Base-by-base conservation (phyloP, 2,888 invertebrate species). In the Enoplolaimus lenunculus region DNA sequence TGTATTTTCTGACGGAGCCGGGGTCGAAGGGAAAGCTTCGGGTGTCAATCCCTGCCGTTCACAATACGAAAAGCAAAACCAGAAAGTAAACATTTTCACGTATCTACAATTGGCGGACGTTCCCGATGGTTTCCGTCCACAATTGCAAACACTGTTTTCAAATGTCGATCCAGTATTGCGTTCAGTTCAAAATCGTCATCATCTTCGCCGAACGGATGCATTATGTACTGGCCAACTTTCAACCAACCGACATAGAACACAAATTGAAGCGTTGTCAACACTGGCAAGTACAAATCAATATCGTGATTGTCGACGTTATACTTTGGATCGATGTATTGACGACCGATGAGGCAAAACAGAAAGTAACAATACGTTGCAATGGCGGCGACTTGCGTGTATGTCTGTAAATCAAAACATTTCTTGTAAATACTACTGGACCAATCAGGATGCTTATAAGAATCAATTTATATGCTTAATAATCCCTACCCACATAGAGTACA, bases 221-320 rank as follows among this genome's bases (percentile, higher is more conserved):
- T 57, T 7, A 68, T 68, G n/a, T 62, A 35, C 57, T 68, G 68
- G 21, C 77, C 78, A 28, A 78, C 81, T 78, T 82, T 82, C 1
- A 82, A 76, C 82, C 82, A 82, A 1, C 82, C 82, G 80, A 82
- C 80, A 74, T 81, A 82, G 75, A 82, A 82, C 74, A 81, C 76
- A 75, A 82, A 82, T 75, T 81, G 81, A 7, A 81, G 74, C 29
- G 81, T 73, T 2, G 81, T 82, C 72, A 81, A 81, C n/a, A 81
- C 73, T 1, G 81, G 81, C 1, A 81, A 68, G 70, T 80, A 81
- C 34, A 79, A 73, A 69, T 80, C 80, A 21, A 77, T 75, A 68
- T 77, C 75, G 29, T 31, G 34, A 57, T 70, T 35, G 29, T 73
- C 35, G n/a, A 30, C 26, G 34, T 72, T 73, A 67, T 74, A 70